Conservation (phyloP, 2,888 invertebrate genomes). For the Meteorus colon region DNA sequence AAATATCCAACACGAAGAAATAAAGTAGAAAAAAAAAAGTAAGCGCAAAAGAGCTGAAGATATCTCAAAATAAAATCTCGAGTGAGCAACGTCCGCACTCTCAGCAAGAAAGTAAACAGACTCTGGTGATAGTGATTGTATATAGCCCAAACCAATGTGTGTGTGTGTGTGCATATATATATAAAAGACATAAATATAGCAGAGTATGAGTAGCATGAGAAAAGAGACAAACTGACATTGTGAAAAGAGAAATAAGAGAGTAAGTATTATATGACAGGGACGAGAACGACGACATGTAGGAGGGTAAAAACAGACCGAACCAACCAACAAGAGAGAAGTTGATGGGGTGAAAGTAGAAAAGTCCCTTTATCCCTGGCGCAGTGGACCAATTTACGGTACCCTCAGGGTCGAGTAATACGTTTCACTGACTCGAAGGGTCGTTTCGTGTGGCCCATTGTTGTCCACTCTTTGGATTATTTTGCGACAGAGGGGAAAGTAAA, state of each 20-base stretch:
- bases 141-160: background rate
- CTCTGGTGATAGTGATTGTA: background rate
- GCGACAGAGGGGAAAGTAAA: background rate
- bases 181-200: background rate
- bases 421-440: slow-evolving; percentile 61
- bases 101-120: slow-evolving; percentile 3
- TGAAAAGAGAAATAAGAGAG: background rate
- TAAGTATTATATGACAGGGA: background rate
- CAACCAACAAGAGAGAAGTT: slow-evolving; percentile 11
- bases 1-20: background rate
- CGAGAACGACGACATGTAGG: background rate
- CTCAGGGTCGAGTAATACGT: slow-evolving; percentile 59
- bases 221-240: slow-evolving; percentile 24
- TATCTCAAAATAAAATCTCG: background rate
- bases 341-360: slow-evolving; percentile 27
- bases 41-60: background rate
- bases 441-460: slow-evolving; percentile 64
- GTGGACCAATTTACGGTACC: slow-evolving; percentile 69
- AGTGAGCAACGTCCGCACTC: slow-evolving; percentile 2
- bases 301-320: slow-evolving; percentile 15
- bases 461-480: slow-evolving; percentile 54
- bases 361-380: slow-evolving; percentile 51
- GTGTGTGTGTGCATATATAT: too few species aligned
- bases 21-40: background rate
- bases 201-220: slow-evolving; percentile 22